Percentiles rank a stretch among this genome's conserved stretches.
phyloP scores from a whole-genome alignment of 2,797 vertebrate species.

The Coreius guichenoti region DNA sequence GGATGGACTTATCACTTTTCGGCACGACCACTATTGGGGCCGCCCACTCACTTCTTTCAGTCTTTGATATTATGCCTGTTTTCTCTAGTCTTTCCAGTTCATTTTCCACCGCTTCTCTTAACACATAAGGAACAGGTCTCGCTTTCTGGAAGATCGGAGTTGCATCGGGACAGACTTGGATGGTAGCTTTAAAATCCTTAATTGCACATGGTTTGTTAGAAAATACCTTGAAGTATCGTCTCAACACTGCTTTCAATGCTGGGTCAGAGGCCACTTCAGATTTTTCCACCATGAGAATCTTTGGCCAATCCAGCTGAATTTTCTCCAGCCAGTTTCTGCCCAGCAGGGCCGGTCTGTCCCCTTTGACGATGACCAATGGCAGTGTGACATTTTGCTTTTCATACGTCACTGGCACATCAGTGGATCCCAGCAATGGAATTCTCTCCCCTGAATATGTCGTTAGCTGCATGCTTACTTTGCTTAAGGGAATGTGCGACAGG shows the following conservation, averaged over 20 bases:
- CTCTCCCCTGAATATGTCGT: neutral
- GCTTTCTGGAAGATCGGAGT: neutral
- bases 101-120: neutral
- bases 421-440: neutral
- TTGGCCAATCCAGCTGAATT: neutral
- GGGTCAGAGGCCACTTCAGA: neutral
- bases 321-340: neutral
- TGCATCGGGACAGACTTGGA: neutral
- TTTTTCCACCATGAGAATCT: neutral
- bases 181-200: neutral
- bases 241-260: neutral
- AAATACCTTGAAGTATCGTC: neutral
- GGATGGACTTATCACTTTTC: neutral
- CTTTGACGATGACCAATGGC: neutral
- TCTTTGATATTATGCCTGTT: neutral
- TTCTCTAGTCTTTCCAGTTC: neutral
- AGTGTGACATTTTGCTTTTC: neutral
- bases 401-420: neutral
- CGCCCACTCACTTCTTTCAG: neutral
- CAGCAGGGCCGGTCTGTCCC: neutral
- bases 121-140: neutral
- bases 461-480: neutral
- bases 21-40: neutral
- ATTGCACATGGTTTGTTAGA: neutral
- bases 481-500: neutral